Percentiles rank a stretch among this genome's conserved stretches.
These are phyloP conservation scores for Formicarius rufipectus DNA, from an alignment of 2,113 vertebrate genomes.

Conservation along the genomic window DNA sequence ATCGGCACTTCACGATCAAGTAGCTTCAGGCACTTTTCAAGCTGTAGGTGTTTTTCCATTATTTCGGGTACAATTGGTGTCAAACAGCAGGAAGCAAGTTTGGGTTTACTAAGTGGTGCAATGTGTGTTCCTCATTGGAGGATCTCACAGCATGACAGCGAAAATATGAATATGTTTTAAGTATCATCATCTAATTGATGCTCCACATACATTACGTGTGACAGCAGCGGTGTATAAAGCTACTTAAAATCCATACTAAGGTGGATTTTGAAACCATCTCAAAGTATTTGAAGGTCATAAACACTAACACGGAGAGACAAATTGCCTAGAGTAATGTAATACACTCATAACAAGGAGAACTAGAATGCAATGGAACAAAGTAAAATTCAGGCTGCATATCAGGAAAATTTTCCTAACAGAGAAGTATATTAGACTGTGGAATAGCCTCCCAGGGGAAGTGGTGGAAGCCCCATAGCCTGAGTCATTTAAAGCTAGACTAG, in stretches of 20 bases:
- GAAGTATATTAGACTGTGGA: constrained; percentile 47
- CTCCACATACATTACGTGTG: not conserved
- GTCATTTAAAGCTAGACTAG: constrained; percentile 68
- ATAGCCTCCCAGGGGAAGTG: constrained; percentile 43
- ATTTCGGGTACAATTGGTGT: not conserved
- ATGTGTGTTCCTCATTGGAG: not conserved
- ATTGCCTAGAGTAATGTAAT: constrained; percentile 12
- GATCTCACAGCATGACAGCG: not conserved
- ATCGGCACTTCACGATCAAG: fast-evolving
- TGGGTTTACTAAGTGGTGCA: not conserved
- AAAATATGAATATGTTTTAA: constrained; percentile 23
- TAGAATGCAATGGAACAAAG: constrained; percentile 46
- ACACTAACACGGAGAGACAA: constrained; percentile 37
- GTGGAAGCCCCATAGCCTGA: constrained; percentile 68
- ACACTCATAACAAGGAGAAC: constrained; percentile 10
- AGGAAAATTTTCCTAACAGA: constrained; percentile 50
- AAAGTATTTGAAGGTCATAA: constrained; percentile 62
- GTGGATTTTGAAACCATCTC: constrained; percentile 45
- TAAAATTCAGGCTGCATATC: constrained; percentile 52
- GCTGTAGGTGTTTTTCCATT: not conserved
- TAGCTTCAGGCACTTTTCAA: constrained; percentile 17
- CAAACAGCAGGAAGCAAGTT: not conserved
- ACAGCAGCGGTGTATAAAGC: not conserved
- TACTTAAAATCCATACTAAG: not conserved
- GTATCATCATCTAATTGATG: constrained; percentile 32